Base-by-base conservation (phyloP, 2,888 invertebrate genomes). In the Catocala fraxini region DNA sequence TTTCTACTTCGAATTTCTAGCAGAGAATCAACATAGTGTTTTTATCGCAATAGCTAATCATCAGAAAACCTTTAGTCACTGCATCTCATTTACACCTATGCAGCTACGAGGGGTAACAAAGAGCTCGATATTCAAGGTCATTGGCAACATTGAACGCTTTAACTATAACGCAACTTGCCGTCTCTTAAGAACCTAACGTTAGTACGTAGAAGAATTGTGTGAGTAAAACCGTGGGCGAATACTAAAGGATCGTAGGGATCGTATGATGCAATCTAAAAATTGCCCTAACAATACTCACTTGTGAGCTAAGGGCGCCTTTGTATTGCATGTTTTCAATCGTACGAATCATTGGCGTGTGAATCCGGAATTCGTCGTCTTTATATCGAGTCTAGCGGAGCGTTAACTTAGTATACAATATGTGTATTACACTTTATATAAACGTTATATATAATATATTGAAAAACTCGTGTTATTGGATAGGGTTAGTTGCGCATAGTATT, bases 281-380 rank as follows among this genome's bases (percentile, higher is more conserved):
- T 48, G 34, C 43, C 13, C 45, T n/a, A 57, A 73, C 63, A 68
- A 73, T 65, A 59, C 52, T 25, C 63, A 47, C 64, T 73, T 52
- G 39, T 46, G 55, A 55, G 46, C 41, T 43, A 34, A 33, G 51
- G 49, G 39, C 10, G 49, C 53, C 56, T 68, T 75, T 77, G 67
- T 71, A 56, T n/a, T 60, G 56, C 45, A 46, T 61, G 55, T 67
- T 71, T 71, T 75, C 73, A 67, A 77, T 73, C 63, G 66, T 45
- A 47, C 47, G 47, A 65, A n/a, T 65, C 59, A 59, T 68, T 73
- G 65, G 60, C 34, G 65, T 71, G 66, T 71, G 73, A 70, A 68
- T 73, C 61, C 77, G 57, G 66, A 71, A 65, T 68, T 65, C 65
- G 56, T 62, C 57, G 64, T 49, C 47, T 61, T 67, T 64, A 47